Base-by-base conservation (phyloP, 2,888 invertebrate species). In the Hermodice carunculata region DNA sequence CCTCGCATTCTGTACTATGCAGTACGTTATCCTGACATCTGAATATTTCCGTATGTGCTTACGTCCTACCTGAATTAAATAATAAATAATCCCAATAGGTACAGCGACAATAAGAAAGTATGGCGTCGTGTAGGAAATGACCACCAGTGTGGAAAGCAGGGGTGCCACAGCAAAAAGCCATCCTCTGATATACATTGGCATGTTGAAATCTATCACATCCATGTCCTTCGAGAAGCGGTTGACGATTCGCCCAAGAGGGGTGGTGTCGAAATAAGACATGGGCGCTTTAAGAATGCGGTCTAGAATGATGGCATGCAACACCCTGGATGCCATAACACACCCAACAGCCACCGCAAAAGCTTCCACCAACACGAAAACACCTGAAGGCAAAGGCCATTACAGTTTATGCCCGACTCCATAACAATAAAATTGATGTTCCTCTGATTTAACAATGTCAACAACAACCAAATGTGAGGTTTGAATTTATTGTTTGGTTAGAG, bases 61-160 rank as follows among this genome's bases (percentile, higher is more conserved):
- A n/a, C n/a, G n/a, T n/a, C 68, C 46, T 46, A 69, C 69, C 66
- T 66, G 69, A n/a, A 64, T 52, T n/a, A 67, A 17, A 17, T 60
- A 28, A 67, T 85, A 86, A 61, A 85, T 40, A n/a, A 81, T 29
- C 19, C 74, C 72, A 54, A 86, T 64, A 28, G 82, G 81, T 5
- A 78, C 22, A 43, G 83, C 54, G 49, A 74, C 71, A 14, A 73
- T 40, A n/a, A 66, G 51, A 61, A 81, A 74, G 31, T 61, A 37
- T 4, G 84, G 81, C 8, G 81, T 79, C 37, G 76, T 75, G 66
- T 79, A 78, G 26, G 76, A 57, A 5, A 84, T 80, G 53, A 81
- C 76, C 46, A 74, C 67, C 52, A 86, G 58, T 26, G 81, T 83
- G 26, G 76, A 75, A n/a, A 76, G 56, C 17, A 75, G 75, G 61